A percentile compares a stretch with the other conserved stretches of the same genome.
phyloP scores from a whole-genome alignment of 1,140 invertebrate genomes.

The Leptestheria dahalacensis region DNA sequence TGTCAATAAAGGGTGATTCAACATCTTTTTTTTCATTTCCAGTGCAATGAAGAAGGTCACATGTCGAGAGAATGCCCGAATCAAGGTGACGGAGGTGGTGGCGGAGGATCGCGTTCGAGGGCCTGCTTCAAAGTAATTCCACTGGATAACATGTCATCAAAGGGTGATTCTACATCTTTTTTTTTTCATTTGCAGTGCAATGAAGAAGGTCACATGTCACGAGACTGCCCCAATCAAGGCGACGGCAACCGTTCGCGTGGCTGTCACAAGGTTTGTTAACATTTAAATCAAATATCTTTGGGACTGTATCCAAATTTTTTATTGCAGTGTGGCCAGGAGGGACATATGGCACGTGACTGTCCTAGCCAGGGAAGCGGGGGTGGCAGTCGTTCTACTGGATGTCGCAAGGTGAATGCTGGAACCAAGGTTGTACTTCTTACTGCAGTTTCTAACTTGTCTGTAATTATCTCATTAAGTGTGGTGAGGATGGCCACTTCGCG shows the following conservation, averaged over 20 bases:
- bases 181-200: slow-evolving; percentile 24
- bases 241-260: neutral
- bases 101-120: neutral
- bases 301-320: neutral
- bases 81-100: neutral
- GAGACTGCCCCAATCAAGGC: slow-evolving; percentile 19
- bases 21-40: too few relatives aligned
- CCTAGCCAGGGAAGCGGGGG: neutral
- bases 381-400: neutral
- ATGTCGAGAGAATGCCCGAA: neutral
- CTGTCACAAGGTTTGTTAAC: neutral
- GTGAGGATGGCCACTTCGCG: slow-evolving; percentile 24
- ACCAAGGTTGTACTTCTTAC: too few relatives aligned
- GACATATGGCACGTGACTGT: slow-evolving; percentile 3
- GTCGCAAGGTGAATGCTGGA: too few relatives aligned
- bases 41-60: neutral
- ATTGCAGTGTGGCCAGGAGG: neutral
- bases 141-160: too few relatives aligned
- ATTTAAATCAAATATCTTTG: neutral
- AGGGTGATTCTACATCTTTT: neutral
- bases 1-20: neutral
- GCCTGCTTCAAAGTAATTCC: slow-evolving; percentile 2
- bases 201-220: slow-evolving; percentile 22
- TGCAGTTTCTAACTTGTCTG: neutral
- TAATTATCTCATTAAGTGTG: slow-evolving; percentile 21